Percentiles rank a stretch among this genome's conserved stretches.
These are phyloP conservation scores for Danionella dracula DNA, from an alignment of 2,797 vertebrate genomes.

Conservation along the genomic window DNA sequence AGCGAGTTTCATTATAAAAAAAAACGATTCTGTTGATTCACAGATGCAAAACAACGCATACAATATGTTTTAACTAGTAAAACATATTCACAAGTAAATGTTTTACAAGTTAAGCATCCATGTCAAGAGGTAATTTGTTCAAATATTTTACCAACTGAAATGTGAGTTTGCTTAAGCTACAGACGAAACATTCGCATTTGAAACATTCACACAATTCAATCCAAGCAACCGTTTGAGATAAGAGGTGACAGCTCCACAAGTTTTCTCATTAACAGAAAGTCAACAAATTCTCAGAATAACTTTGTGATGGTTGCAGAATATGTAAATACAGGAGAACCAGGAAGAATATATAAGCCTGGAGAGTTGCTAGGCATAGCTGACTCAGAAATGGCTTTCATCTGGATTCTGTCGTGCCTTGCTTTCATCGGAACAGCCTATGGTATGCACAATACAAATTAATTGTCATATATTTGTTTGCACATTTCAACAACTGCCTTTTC, in stretches of 20 bases:
- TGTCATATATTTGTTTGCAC: neutral
- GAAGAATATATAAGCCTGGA: slow-evolving; percentile 28
- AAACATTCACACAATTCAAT: no score
- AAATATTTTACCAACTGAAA: no score
- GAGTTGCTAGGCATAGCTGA: neutral
- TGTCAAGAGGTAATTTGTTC: no score
- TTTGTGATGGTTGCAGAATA: neutral
- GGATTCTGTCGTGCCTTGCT: slow-evolving; percentile 68
- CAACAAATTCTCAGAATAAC: neutral
- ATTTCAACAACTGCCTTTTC: neutral
- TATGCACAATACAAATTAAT: no score
- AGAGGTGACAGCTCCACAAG: neutral
- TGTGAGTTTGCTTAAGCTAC: no score
- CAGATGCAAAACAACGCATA: no score
- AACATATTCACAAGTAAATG: no score
- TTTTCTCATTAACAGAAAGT: neutral
- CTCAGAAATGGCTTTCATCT: slow-evolving; percentile 65
- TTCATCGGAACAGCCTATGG: slow-evolving; percentile 61
- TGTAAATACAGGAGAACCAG: neutral
- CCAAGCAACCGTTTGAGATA: neutral
- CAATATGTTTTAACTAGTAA: no score
- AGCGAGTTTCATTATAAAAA: no score
- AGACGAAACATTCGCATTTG: no score
- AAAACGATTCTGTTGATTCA: no score
- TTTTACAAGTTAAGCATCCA: no score